Base-by-base conservation (phyloP, 2,888 invertebrate genomes). In the Coenonympha arcania region DNA sequence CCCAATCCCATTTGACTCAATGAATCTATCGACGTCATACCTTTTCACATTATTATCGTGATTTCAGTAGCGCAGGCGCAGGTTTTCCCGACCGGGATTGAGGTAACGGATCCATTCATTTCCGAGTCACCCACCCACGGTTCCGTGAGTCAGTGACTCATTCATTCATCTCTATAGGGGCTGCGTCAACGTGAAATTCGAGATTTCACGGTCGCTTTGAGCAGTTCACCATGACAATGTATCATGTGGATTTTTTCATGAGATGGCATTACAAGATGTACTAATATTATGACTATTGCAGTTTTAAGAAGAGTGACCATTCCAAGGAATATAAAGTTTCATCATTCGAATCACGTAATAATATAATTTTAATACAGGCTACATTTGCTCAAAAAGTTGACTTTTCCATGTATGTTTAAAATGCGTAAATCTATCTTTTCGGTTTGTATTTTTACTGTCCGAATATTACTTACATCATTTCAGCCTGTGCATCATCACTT, bases 131-230 rank as follows among this genome's bases (percentile, higher is more conserved):
- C n/a, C n/a, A n/a, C n/a, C n/a, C n/a, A 63, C 54, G 68, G 53
- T 54, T 57, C 40, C 48, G 54, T 71, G 68, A 68, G 43, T 75
- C 68, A 73, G 53, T 65, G 66, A 69, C 15, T 20, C 30, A 19
- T 30, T 43, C 30, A 31, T 68, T 69, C 69, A 71, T 65, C 63
- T 65, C 55, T 24, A 51, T 69, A 69, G 68, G 67, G 57, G 64
- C 46, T n/a, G n/a, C n/a, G n/a, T n/a, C 57, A 48, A 61, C 60
- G 59, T 61, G 59, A 66, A 68, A 67, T 65, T 60, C 48, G 51
- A 52, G 46, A 56, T 59, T 56, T 57, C 57, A 56, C 48, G 50
- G 44, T 42, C 50, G 26, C 42, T 45, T 41, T 48, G 42, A 41
- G 43, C 26, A 36, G 47, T 43, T 24, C 34, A 22, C 24, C 31